Percentiles rank a stretch among this genome's conserved stretches.
These are phyloP conservation scores for Anthophora plumipes DNA, from an alignment of 2,888 invertebrate species.

Conservation along the genomic window DNA sequence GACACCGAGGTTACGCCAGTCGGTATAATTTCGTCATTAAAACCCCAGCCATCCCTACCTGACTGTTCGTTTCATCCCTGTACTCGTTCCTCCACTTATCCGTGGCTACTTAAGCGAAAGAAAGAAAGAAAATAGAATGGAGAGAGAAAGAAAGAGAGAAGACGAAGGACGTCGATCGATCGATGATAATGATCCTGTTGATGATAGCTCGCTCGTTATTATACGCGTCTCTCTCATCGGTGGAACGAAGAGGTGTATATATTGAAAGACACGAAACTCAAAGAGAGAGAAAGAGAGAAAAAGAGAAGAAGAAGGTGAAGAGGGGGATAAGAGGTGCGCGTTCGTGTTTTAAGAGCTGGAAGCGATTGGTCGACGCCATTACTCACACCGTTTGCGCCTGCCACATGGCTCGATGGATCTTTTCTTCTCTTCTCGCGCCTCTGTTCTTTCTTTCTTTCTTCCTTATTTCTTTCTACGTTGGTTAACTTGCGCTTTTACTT, in stretches of 20 bases:
- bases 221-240: slow-evolving; percentile 61
- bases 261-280: too few relatives aligned
- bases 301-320: slow-evolving; percentile 6
- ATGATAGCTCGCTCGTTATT: slow-evolving; percentile 79
- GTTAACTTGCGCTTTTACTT: slow-evolving; percentile 22
- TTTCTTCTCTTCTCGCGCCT: slow-evolving; percentile 54
- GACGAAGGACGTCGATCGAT: slow-evolving; percentile 57
- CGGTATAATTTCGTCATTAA: slow-evolving; percentile 79
- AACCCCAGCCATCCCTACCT: not conserved
- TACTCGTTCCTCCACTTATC: slow-evolving; percentile 24
- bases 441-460: slow-evolving; percentile 12
- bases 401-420: slow-evolving; percentile 78
- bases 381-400: slow-evolving; percentile 80
- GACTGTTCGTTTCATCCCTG: slow-evolving; percentile 27
- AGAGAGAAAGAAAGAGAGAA: slow-evolving; percentile 7
- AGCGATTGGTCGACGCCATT: slow-evolving; percentile 79
- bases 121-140: slow-evolving; percentile 1
- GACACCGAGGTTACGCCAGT: slow-evolving; percentile 58
- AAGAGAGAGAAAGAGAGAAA: slow-evolving; percentile 33
- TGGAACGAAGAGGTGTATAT: slow-evolving; percentile 10
- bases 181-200: slow-evolving; percentile 78
- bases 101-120: slow-evolving; percentile 14
- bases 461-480: not conserved
- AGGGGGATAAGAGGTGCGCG: slow-evolving; percentile 65
- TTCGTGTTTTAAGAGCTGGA: slow-evolving; percentile 74